These are phyloP conservation scores for Notodromas monacha DNA, from an alignment of 2,888 invertebrate genomes.

Conservation along the genomic window DNA sequence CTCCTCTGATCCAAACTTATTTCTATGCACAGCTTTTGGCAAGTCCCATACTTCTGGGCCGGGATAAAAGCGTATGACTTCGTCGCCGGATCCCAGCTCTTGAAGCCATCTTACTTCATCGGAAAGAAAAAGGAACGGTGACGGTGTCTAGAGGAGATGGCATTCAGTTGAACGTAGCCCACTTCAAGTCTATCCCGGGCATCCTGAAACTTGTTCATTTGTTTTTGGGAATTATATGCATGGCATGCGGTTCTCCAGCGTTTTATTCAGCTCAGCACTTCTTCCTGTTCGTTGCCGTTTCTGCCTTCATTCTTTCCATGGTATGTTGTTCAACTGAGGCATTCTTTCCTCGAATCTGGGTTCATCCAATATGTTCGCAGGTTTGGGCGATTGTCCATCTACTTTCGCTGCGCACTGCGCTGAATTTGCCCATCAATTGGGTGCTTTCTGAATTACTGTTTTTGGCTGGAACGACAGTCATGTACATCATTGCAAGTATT, in stretches of 20 bases:
- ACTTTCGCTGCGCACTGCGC: slow-evolving; percentile 39
- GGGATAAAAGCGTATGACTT: slow-evolving; percentile 96
- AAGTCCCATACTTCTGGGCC: slow-evolving; percentile 92
- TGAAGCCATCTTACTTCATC: slow-evolving; percentile 76
- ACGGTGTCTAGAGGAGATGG: too few relatives aligned
- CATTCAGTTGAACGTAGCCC: not conserved
- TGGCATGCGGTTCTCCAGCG: slow-evolving; percentile 42
- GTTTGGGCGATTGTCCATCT: slow-evolving; percentile 48
- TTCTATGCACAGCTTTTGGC: too few relatives aligned
- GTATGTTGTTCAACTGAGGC: too few relatives aligned
- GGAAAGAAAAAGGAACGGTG: slow-evolving; percentile 69
- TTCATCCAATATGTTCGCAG: too few relatives aligned
- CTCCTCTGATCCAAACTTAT: too few relatives aligned
- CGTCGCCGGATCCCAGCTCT: slow-evolving; percentile 75
- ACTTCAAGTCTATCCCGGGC: not conserved
- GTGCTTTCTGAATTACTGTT: slow-evolving; percentile 29
- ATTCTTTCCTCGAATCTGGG: slow-evolving; percentile 10
- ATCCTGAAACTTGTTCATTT: slow-evolving; percentile 1
- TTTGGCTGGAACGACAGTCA: slow-evolving; percentile 28
- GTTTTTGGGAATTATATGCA: slow-evolving; percentile 49
- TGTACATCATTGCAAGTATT: slow-evolving; percentile 47
- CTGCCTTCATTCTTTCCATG: slow-evolving; percentile 44
- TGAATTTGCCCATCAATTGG: slow-evolving; percentile 50
- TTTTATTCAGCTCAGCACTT: slow-evolving; percentile 22
- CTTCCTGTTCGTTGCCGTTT: slow-evolving; percentile 51